phyloP scores from a whole-genome alignment of 2,113 vertebrate species.

The Prunella himalayana region DNA sequence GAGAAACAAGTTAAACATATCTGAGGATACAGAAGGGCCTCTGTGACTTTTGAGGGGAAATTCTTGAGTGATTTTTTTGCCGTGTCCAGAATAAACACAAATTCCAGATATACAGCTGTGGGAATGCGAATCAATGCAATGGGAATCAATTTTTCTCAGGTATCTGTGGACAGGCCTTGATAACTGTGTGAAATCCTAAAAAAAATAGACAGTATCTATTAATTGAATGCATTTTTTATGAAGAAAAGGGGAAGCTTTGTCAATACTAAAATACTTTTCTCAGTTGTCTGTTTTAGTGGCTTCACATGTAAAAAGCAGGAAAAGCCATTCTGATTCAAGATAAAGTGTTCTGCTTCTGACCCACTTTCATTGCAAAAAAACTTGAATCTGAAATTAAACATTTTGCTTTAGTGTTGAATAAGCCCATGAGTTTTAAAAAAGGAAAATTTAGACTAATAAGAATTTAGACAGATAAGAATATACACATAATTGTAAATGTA shows the following conservation, averaged over 20 bases:
- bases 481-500: background rate
- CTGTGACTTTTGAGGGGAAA: background rate
- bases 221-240: background rate
- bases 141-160: background rate
- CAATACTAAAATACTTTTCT: background rate
- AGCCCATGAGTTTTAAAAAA: background rate
- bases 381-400: background rate
- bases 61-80: background rate
- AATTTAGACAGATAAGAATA: background rate
- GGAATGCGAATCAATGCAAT: background rate
- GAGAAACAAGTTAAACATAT: background rate
- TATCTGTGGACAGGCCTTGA: background rate
- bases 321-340: background rate
- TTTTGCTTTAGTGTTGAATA: background rate
- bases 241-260: background rate
- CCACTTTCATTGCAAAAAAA: background rate
- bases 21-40: background rate
- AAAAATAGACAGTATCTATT: background rate
- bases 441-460: background rate
- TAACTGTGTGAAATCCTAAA: background rate
- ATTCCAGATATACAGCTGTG: background rate
- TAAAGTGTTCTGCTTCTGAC: background rate
- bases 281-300: background rate
- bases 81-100: background rate
- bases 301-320: background rate